Evolutionary conservation across 2,113 vertebrate species (phyloP).

Genomic region (Limnothrissa miodon): DNA sequence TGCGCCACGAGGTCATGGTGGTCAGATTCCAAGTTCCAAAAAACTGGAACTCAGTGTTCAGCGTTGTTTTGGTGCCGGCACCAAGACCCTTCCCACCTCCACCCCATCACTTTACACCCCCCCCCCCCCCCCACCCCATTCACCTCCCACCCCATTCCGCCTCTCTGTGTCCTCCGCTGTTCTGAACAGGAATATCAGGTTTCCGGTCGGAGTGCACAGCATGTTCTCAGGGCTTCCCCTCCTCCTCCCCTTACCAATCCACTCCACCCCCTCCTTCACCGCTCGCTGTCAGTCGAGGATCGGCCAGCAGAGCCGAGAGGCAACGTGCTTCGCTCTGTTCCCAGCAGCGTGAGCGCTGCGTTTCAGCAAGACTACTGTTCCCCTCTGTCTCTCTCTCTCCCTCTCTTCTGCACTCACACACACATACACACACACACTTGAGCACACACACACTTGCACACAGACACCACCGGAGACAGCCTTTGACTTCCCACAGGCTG

Average conservation of each 20-base stretch:
- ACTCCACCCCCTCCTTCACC: constrained; percentile 46
- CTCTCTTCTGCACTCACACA: neutral
- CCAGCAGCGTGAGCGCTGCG: constrained; percentile 36
- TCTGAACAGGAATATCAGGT: constrained; percentile 74
- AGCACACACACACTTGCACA: neutral
- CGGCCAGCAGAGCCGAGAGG: constrained; percentile 52
- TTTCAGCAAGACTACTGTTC: neutral
- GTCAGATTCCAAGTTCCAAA: neutral
- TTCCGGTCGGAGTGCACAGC: constrained; percentile 70
- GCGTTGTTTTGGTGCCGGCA: constrained; percentile 44
- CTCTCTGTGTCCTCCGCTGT: constrained; percentile 44
- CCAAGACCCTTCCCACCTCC: neutral
- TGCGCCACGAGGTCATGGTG: neutral
- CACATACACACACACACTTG: neutral
- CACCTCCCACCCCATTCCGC: neutral
- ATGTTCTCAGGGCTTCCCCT: constrained; percentile 69
- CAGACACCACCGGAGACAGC: neutral
- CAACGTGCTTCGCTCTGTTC: constrained; percentile 52
- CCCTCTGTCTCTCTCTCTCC: neutral
- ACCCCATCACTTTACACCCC: neutral
- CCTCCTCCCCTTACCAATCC: too few species aligned
- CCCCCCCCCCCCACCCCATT: neutral
- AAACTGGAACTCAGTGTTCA: constrained; percentile 55
- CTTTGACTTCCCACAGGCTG: neutral
- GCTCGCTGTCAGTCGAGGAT: constrained; percentile 61